A percentile compares a stretch with the other conserved stretches of the same genome.
Conservation (phyloP, 2,797 vertebrate species). For the Bradypus variegatus region DNA sequence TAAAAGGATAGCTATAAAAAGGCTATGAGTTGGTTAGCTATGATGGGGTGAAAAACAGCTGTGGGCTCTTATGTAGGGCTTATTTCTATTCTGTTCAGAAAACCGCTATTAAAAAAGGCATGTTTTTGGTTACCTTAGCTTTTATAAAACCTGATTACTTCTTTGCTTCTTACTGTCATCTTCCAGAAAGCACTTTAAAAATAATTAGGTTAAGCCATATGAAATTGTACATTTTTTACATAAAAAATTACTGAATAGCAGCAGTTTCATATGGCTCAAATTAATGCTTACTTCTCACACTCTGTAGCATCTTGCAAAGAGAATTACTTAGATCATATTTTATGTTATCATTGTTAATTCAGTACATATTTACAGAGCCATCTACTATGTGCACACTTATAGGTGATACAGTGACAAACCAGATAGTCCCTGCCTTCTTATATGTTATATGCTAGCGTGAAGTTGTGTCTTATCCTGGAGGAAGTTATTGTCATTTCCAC, state of each 20-base stretch:
- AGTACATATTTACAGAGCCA: neutral
- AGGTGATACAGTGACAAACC: neutral
- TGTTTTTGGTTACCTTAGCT: neutral
- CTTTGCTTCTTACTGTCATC: neutral
- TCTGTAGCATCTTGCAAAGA: neutral
- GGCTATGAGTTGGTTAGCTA: neutral
- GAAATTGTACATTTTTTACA: neutral
- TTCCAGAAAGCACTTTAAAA: neutral
- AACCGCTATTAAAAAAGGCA: neutral
- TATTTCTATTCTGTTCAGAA: neutral
- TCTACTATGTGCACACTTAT: neutral
- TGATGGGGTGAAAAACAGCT: neutral
- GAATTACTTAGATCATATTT: neutral
- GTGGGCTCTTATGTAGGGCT: neutral
- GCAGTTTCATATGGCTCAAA: neutral
- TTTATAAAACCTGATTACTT: neutral
- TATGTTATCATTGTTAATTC: neutral
- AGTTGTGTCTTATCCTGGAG: neutral
- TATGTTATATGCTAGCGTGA: neutral
- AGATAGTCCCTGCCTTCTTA: neutral
- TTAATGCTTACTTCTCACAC: neutral
- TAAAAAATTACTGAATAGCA: neutral
- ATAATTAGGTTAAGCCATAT: neutral
- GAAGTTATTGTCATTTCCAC: neutral
- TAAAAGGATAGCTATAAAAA: too few relatives aligned